Percentiles rank a stretch among this genome's conserved stretches.
These are phyloP conservation scores for Esox niger DNA, from an alignment of 2,113 vertebrate species.

Conservation along the genomic window DNA sequence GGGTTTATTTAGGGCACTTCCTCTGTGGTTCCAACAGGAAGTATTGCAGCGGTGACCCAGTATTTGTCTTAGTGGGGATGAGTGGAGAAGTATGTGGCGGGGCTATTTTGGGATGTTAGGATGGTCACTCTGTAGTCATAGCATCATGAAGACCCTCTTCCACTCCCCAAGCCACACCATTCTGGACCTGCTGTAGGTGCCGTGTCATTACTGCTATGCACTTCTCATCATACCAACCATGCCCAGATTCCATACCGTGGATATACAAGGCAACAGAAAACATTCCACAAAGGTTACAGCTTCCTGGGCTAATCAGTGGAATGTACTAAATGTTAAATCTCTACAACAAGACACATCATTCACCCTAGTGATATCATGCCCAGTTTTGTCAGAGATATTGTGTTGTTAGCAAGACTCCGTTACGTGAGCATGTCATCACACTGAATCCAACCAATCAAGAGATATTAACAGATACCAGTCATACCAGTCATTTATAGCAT, in stretches of 20 bases:
- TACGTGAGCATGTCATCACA: too few species aligned
- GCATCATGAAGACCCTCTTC: conserved; percentile 56
- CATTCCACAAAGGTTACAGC: too few species aligned
- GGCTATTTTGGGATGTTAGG: conserved; percentile 64
- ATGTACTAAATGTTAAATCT: too few species aligned
- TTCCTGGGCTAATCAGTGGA: too few species aligned
- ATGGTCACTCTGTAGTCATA: conserved; percentile 51
- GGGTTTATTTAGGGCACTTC: background rate
- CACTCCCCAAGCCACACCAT: conserved; percentile 45
- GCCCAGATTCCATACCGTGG: conserved; percentile 28
- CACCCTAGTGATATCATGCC: too few species aligned
- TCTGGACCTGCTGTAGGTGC: conserved; percentile 26
- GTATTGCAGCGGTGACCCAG: conserved; percentile 28
- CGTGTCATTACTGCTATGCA: conserved; percentile 47
- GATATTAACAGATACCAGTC: too few species aligned
- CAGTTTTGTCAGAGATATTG: too few species aligned
- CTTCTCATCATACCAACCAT: conserved; percentile 33
- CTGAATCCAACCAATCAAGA: too few species aligned
- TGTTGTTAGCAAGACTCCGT: too few species aligned
- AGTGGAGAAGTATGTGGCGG: conserved; percentile 43
- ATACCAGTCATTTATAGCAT: too few species aligned
- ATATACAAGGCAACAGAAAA: conserved; percentile 3
- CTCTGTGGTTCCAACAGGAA: conserved; percentile 50
- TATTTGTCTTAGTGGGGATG: conserved; percentile 22
- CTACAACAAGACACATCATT: too few species aligned